Base-by-base conservation (phyloP, 37 sponge, comb jelly and placozoan genomes). In the Geodia barretti region DNA sequence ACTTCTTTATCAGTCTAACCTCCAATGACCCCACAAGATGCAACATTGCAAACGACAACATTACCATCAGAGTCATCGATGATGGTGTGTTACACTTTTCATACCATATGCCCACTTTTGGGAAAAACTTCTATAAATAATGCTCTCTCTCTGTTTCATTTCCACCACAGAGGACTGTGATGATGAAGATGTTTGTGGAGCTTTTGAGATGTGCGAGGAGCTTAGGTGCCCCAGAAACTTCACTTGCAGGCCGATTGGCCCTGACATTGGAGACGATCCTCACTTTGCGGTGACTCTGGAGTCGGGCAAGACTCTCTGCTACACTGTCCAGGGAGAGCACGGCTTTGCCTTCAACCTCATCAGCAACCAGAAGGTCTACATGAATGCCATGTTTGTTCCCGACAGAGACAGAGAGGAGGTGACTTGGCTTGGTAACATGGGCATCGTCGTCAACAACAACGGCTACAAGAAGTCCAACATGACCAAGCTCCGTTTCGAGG, bases 121-220 rank as follows among this genome's bases (percentile, higher is more conserved):
- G 7, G 14, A 47, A 17, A 47, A 17, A 47, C 54, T 47, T 14
- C 14, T 47, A 47, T 14, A 47, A n/a, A n/a, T n/a, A n/a, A n/a
- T n/a, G n/a, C n/a, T n/a, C n/a, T n/a, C n/a, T n/a, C n/a, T n/a
- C n/a, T n/a, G n/a, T n/a, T n/a, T n/a, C n/a, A n/a, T n/a, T n/a
- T n/a, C n/a, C 54, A 7, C 54, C 14, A 14, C 54, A 47, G 54
- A 47, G 54, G 54, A 47, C 54, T 47, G 54, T 47, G 54, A 47
- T 47, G 54, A 47, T 47, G 54, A 47, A 47, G 11, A n/a, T n/a
- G n/a, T 14, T 17, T 47, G 54, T 47, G 54, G 54, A 47, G 14
- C 14, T 7, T 17, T 47, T 7, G 54, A 47, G 54, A 68, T 68
- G 68, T 68, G 68, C 34, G 68, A 68, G 34, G 68, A 68, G 68